Percentiles rank a stretch among this genome's conserved stretches.
Conservation (phyloP, 2,888 invertebrate genomes). For the Eupeodes luniger region DNA sequence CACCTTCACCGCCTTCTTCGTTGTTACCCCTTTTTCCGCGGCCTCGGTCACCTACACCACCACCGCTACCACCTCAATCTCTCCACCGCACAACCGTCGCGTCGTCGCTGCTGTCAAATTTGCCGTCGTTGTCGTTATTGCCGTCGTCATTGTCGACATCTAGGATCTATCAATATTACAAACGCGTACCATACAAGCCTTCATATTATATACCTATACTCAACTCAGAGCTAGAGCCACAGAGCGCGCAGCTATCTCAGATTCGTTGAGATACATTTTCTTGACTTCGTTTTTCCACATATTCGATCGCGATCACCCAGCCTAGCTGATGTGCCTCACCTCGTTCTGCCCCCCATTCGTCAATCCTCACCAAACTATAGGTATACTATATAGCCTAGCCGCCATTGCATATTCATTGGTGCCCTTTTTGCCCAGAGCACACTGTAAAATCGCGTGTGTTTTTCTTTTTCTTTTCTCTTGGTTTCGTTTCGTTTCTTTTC, state of each 20-base stretch:
- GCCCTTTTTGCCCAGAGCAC: slow-evolving; percentile 38
- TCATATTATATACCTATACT: slow-evolving; percentile 11
- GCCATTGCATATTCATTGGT: slow-evolving; percentile 6
- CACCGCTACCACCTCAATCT: slow-evolving; percentile 11
- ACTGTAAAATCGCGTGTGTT: slow-evolving; percentile 45
- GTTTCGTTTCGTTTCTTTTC: background rate
- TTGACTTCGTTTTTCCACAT: slow-evolving; percentile 53
- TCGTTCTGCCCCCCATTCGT: background rate
- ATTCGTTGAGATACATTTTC: slow-evolving; percentile 66
- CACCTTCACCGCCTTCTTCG: slow-evolving; percentile 28
- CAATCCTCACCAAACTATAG: background rate
- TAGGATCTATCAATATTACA: slow-evolving; percentile 73
- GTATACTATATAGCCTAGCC: background rate
- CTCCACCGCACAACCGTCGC: background rate
- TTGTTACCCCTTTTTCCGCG: slow-evolving; percentile 1
- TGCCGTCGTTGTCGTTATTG: slow-evolving; percentile 40
- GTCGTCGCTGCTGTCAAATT: slow-evolving; percentile 34
- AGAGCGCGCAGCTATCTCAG: slow-evolving; percentile 46
- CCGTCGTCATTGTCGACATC: slow-evolving; percentile 65
- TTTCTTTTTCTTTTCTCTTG: background rate
- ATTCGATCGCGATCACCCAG: slow-evolving; percentile 24
- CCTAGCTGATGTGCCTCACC: background rate
- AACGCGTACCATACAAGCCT: slow-evolving; percentile 65
- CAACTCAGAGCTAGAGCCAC: slow-evolving; percentile 15
- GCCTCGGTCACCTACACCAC: slow-evolving; percentile 44